Percentiles rank a stretch among this genome's conserved stretches.
phyloP scores from a whole-genome alignment of 2,888 invertebrate genomes.

The Eremobia ochroleuca region DNA sequence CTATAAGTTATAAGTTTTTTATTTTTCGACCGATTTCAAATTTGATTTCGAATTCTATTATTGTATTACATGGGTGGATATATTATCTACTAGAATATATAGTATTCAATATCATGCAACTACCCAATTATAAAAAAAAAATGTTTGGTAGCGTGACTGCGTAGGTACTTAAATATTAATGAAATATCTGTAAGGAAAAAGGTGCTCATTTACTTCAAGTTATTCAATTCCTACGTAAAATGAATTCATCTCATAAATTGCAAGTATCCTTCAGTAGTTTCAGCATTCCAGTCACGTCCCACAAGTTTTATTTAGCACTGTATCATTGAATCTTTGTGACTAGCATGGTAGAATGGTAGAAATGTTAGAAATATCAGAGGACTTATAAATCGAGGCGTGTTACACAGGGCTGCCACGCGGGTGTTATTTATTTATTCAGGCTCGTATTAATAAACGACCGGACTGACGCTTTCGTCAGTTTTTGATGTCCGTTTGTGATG shows the following conservation, averaged over 20 bases:
- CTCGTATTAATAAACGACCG: slow-evolving; percentile 7
- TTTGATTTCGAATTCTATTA: no score
- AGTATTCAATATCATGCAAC: no score
- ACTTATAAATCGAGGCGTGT: slow-evolving; percentile 60
- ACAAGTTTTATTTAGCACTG: slow-evolving; percentile 68
- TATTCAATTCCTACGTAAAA: neutral
- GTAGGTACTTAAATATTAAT: no score
- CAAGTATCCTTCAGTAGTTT: slow-evolving; percentile 34
- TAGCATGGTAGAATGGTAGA: slow-evolving; percentile 51
- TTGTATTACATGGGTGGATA: no score
- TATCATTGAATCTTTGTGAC: slow-evolving; percentile 68
- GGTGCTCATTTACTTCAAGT: slow-evolving; percentile 15
- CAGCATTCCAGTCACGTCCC: slow-evolving; percentile 58
- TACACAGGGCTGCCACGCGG: slow-evolving; percentile 40
- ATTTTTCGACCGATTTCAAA: no score
- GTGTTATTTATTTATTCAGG: slow-evolving; percentile 30
- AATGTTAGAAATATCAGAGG: slow-evolving; percentile 60
- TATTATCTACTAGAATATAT: no score
- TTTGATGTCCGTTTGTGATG: slow-evolving; percentile 42
- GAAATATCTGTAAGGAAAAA: neutral
- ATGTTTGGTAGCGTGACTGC: no score
- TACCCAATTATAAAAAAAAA: no score
- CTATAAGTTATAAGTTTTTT: no score
- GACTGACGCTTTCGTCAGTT: slow-evolving; percentile 8
- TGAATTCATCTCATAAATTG: slow-evolving; percentile 15